A percentile compares a stretch with the other conserved stretches of the same genome.
These are phyloP conservation scores for Gallinago solitaria DNA, from an alignment of 2,797 vertebrate genomes.

Conservation along the genomic window DNA sequence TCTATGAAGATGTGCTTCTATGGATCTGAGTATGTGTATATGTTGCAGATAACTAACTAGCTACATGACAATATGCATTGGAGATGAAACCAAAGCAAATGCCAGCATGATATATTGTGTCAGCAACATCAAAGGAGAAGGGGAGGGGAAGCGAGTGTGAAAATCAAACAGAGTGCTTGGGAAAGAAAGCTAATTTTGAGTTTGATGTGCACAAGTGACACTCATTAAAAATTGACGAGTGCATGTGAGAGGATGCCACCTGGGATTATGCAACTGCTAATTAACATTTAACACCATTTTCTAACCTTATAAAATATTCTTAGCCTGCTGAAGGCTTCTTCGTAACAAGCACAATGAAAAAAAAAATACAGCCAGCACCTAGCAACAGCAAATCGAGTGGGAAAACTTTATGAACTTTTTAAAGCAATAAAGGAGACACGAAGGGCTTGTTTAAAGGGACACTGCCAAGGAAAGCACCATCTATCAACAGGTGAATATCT, in stretches of 20 bases:
- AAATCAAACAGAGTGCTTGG: conserved; percentile 55
- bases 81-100: conserved; percentile 63
- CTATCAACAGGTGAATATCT: background rate
- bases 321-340: conserved; percentile 62
- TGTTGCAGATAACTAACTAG: conserved; percentile 53
- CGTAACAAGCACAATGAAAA: conserved; percentile 56
- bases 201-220: conserved; percentile 69
- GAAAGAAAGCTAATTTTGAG: conserved; percentile 70
- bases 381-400: conserved; percentile 71
- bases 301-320: conserved; percentile 75
- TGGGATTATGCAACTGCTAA: conserved; percentile 80
- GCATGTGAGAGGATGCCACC: conserved; percentile 71
- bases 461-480: background rate
- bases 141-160: conserved; percentile 59
- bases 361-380: conserved; percentile 42
- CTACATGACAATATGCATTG: conserved; percentile 53
- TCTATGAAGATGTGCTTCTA: background rate
- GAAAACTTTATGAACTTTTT: conserved; percentile 66
- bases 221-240: conserved; percentile 77
- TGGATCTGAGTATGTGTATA: background rate
- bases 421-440: conserved; percentile 27
- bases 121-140: conserved; percentile 51
- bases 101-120: conserved; percentile 51
- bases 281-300: conserved; percentile 79
- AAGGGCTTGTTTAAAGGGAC: background rate